Evolutionary conservation across 2,888 invertebrate genomes (phyloP), one percentile per base, ranked within the genome.

Genomic region (Linnaemya tessellans): DNA sequence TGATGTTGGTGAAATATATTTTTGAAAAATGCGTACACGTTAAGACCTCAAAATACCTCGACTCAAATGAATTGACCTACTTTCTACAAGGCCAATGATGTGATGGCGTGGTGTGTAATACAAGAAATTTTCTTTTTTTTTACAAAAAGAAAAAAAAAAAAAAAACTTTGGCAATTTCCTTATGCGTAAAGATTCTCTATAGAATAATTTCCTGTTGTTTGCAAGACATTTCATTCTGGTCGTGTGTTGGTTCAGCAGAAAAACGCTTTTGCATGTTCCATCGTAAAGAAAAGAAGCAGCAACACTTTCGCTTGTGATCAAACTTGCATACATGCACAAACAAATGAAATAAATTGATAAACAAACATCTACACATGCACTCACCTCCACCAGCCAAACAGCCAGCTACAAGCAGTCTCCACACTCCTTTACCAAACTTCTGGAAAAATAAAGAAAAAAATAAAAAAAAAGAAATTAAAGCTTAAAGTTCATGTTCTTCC

Each of bases 141-240:
- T 15, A 41, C 35, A 51, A 20, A 51, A 30, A 5, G 3, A 30
- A 5, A 25, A 25, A 41, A 1, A 41, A 25, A 18, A 58, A 1
- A 13, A 71, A 20, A 82, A 77, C 30, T 82, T 82, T 65, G 11
- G 77, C 71, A 82, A 78, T 78, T 71, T 77, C 78, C 82, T 78
- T 67, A 13, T 60, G 67, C 67, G 65, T 73, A 71, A 62, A 58
- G 22, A 65, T 82, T 78, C 77, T 78, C 73, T 60, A 30, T 51
- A 77, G 65, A 70, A 71, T 22, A 67, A 67, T 83, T 67, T 83
- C 60, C 65, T 58, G 51, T 78, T 78, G 18, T 83, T 43, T 65
- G 56, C 65, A 65, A 54, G 41, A 64, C 25, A 8, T 60, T 62
- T 80, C 60, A 20, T 51, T 22, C 7, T 41, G 5, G 11, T 0